Evolutionary conservation across 2,113 vertebrate species (phyloP).

Genomic region (Scalopus aquaticus): DNA sequence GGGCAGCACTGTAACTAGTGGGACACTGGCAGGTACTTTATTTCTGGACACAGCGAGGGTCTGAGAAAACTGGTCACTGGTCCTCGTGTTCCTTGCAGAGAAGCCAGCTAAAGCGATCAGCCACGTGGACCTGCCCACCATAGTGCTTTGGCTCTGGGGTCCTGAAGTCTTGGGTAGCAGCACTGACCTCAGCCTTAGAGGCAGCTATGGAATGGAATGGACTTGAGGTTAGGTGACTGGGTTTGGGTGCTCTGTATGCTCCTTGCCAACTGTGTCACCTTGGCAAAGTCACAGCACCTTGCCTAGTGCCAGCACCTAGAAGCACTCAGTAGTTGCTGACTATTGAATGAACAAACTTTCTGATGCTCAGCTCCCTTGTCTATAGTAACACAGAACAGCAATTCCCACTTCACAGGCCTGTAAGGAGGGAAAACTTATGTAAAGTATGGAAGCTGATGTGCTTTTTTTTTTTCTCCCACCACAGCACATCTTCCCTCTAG

Average conservation of each 20-base stretch:
- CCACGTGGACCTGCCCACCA: neutral
- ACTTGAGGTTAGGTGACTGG: neutral
- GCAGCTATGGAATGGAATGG: neutral
- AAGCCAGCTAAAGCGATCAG: neutral
- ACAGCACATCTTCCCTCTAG: neutral
- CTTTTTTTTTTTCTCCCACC: neutral
- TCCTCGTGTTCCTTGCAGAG: slow-evolving; percentile 7
- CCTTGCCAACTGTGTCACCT: neutral
- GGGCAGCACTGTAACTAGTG: neutral
- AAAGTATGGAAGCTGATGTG: neutral
- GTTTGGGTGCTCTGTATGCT: neutral
- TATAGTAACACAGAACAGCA: neutral
- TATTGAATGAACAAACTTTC: neutral
- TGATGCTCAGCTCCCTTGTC: neutral
- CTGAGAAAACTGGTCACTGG: neutral
- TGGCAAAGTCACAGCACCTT: neutral
- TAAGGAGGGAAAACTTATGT: neutral
- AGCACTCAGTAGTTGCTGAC: neutral
- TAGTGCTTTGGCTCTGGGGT: neutral
- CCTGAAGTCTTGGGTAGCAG: neutral
- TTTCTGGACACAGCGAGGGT: neutral
- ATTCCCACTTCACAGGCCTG: neutral
- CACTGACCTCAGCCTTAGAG: neutral
- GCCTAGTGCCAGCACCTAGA: neutral
- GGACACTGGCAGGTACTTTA: neutral